Evolutionary conservation across 2,797 vertebrate species (phyloP).

Genomic region (Thunnus albacares): DNA sequence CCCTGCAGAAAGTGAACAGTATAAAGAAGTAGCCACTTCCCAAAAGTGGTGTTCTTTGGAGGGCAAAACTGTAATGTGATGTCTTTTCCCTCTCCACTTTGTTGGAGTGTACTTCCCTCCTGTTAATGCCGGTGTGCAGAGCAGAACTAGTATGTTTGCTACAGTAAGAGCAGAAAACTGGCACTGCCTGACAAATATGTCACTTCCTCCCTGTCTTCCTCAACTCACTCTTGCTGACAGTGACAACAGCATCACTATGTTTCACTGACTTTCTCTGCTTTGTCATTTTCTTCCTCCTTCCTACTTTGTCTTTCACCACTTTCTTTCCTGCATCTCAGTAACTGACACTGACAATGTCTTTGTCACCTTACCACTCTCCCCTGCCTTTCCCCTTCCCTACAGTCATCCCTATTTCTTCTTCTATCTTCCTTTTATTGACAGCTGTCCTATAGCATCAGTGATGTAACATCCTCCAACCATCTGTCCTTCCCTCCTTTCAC

Average conservation of each 20-base stretch:
- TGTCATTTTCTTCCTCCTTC: slow-evolving; percentile 53
- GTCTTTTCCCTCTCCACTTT: slow-evolving; percentile 2
- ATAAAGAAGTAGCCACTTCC: not conserved
- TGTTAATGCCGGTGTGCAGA: slow-evolving; percentile 47
- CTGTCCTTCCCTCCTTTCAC: slow-evolving; percentile 39
- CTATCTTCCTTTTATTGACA: slow-evolving; percentile 64
- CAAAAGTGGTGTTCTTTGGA: slow-evolving; percentile 19
- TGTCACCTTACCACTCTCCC: slow-evolving; percentile 34
- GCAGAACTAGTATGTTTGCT: slow-evolving; percentile 29
- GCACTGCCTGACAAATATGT: slow-evolving; percentile 40
- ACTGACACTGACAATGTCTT: slow-evolving; percentile 52
- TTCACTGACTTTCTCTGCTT: slow-evolving; percentile 53
- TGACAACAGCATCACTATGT: slow-evolving; percentile 56
- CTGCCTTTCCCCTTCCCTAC: slow-evolving; percentile 30
- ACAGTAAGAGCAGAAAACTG: slow-evolving; percentile 37
- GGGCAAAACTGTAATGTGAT: not conserved
- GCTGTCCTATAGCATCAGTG: slow-evolving; percentile 67
- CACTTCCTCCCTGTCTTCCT: slow-evolving; percentile 48
- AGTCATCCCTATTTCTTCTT: slow-evolving; percentile 45
- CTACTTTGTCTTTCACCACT: slow-evolving; percentile 36
- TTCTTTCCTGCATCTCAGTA: slow-evolving; percentile 32
- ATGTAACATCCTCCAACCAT: slow-evolving; percentile 45
- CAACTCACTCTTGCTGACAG: slow-evolving; percentile 39
- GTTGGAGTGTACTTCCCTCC: not conserved
- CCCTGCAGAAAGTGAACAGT: not conserved